These are phyloP conservation scores for Calameuta filiformis DNA, from an alignment of 2,888 invertebrate genomes.

Conservation along the genomic window DNA sequence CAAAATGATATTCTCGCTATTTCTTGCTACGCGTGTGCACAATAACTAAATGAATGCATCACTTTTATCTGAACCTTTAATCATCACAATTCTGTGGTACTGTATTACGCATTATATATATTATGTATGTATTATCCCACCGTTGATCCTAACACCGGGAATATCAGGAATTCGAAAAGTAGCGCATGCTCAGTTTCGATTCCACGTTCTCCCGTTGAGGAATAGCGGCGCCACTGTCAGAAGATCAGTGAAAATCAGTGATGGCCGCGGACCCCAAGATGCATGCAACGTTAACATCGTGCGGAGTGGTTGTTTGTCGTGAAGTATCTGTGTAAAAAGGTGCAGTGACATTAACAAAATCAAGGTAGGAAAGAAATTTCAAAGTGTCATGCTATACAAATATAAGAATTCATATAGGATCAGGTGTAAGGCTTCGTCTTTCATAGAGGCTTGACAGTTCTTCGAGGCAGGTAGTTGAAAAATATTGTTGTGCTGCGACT, in stretches of 20 bases:
- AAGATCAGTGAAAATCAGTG: slow-evolving; percentile 40
- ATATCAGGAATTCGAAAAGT: not conserved
- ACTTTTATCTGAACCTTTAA: not conserved
- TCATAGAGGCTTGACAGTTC: slow-evolving; percentile 28
- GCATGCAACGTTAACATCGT: slow-evolving; percentile 40
- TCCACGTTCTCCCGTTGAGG: slow-evolving; percentile 35
- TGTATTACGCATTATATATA: not conserved
- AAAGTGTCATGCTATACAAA: not conserved
- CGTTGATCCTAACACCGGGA: not conserved
- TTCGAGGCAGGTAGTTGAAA: slow-evolving; percentile 21
- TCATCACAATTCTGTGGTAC: not conserved
- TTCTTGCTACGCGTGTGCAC: not conserved
- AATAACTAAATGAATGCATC: not conserved
- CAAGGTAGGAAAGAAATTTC: not conserved
- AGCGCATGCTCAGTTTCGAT: slow-evolving; percentile 19
- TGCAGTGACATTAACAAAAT: slow-evolving; percentile 5
- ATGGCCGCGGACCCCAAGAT: slow-evolving; percentile 52
- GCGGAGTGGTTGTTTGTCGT: slow-evolving; percentile 42
- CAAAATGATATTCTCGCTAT: not conserved
- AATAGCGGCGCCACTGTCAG: slow-evolving; percentile 56
- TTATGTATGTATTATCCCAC: not conserved
- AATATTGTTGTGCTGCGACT: slow-evolving; percentile 1
- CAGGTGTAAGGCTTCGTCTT: not conserved
- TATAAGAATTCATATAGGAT: not conserved
- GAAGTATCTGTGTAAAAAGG: slow-evolving; percentile 21